Conservation (phyloP, 2,113 vertebrate species). For the Dromiciops gliroides region DNA sequence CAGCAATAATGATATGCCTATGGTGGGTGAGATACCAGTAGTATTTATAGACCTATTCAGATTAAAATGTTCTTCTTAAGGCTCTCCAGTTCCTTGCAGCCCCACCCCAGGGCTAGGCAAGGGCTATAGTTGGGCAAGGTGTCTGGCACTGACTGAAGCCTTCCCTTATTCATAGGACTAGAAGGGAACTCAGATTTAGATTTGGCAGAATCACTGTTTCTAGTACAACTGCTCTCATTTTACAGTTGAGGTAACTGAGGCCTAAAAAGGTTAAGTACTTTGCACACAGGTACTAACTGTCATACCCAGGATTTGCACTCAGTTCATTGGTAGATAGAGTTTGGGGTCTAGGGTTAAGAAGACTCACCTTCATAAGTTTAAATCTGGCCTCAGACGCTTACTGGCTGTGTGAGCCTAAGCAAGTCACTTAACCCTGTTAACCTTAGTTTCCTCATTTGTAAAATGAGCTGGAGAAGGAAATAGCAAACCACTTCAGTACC, state of each 20-base stretch:
- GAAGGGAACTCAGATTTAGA: background rate
- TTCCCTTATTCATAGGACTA: background rate
- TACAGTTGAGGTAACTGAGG: background rate
- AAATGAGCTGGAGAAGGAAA: too few relatives aligned
- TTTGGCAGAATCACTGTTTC: background rate
- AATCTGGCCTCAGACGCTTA: background rate
- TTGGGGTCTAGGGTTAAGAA: background rate
- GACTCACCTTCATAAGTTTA: background rate
- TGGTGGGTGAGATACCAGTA: background rate
- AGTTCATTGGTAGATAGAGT: background rate
- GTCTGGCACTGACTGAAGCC: background rate
- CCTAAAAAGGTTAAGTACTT: background rate
- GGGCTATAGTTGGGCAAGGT: background rate
- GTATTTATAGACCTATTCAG: background rate
- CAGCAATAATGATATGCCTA: background rate
- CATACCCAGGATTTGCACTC: background rate
- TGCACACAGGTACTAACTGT: background rate
- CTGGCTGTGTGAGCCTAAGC: too few relatives aligned
- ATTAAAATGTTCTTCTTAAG: background rate
- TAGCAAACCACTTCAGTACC: too few relatives aligned
- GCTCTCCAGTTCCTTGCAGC: background rate
- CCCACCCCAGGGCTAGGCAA: background rate
- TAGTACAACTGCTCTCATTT: background rate
- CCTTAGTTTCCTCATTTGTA: too few relatives aligned
- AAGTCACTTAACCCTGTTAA: too few relatives aligned